A percentile compares a stretch with the other conserved stretches of the same genome.
Conservation (phyloP, 1,140 invertebrate genomes). For the Halesus radiatus region DNA sequence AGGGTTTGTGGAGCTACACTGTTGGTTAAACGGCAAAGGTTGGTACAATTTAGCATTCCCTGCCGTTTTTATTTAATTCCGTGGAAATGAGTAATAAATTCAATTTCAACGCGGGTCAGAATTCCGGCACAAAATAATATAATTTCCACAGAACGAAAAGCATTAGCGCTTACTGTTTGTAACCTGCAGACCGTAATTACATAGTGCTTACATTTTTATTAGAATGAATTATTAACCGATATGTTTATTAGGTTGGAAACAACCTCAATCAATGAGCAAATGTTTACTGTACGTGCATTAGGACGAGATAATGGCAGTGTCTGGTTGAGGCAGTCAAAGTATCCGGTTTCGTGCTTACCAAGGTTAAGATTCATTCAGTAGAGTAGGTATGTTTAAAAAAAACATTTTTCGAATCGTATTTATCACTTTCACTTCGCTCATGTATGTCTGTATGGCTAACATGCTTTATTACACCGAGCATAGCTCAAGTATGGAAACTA, state of each 20-base stretch:
- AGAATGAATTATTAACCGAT: background rate
- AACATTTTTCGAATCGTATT: constrained; percentile 2
- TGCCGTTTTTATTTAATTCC: too few species aligned
- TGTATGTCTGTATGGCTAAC: background rate
- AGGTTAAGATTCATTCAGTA: constrained; percentile 32
- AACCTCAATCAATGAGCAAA: constrained; percentile 4
- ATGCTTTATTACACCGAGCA: background rate
- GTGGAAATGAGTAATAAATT: too few species aligned
- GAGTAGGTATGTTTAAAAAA: background rate
- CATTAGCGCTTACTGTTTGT: too few species aligned
- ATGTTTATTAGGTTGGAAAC: constrained; percentile 25
- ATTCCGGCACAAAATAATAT: too few species aligned
- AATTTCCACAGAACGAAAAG: too few species aligned
- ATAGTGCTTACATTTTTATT: too few species aligned
- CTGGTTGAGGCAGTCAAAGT: background rate
- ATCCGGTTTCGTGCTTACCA: constrained; percentile 12
- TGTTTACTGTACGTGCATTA: background rate
- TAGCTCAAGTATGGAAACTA: constrained; percentile 7
- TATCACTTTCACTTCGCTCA: constrained; percentile 23
- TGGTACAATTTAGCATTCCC: too few species aligned
- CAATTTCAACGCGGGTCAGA: too few species aligned
- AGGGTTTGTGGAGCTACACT: background rate
- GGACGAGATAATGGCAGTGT: background rate
- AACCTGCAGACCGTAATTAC: too few species aligned
- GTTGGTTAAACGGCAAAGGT: too few species aligned